A percentile compares a stretch with the other conserved stretches of the same genome.
Conservation (phyloP, 35 echinoderm and acorn worm genomes). For the Ophiothrix spiculata region DNA sequence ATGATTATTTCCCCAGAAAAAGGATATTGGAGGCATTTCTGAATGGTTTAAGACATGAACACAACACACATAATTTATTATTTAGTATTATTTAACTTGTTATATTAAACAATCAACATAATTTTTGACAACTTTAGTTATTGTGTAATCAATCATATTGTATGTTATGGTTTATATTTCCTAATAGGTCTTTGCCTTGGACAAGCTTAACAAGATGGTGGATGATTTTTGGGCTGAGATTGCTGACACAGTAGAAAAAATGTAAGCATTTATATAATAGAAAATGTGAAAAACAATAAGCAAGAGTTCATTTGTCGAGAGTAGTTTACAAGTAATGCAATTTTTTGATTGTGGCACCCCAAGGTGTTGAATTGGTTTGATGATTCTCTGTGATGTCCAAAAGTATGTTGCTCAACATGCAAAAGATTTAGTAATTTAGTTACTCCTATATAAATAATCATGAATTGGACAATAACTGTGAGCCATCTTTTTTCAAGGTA, state of each 20-base stretch:
- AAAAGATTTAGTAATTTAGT: neutral
- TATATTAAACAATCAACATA: too few species aligned
- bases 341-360: neutral
- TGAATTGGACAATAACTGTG: too few species aligned
- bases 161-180: too few species aligned
- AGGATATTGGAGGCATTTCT: too few species aligned
- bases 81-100: too few species aligned
- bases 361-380: neutral
- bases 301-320: too few species aligned
- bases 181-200: slow-evolving; percentile 75
- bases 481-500: too few species aligned
- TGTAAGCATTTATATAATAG: slow-evolving; percentile 52
- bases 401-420: neutral
- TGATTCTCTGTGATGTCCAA: neutral
- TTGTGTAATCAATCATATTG: too few species aligned
- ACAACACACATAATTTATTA: too few species aligned
- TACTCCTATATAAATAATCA: neutral
- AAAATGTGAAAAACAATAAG: neutral
- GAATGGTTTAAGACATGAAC: too few species aligned
- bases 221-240: slow-evolving; percentile 99
- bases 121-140: too few species aligned
- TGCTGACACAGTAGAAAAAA: slow-evolving; percentile 91
- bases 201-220: slow-evolving; percentile 75
- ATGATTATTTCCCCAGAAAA: too few species aligned
- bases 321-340: neutral